Evolutionary conservation across 2,888 invertebrate genomes (phyloP).

Genomic region (Arrhopalites spinosus): DNA sequence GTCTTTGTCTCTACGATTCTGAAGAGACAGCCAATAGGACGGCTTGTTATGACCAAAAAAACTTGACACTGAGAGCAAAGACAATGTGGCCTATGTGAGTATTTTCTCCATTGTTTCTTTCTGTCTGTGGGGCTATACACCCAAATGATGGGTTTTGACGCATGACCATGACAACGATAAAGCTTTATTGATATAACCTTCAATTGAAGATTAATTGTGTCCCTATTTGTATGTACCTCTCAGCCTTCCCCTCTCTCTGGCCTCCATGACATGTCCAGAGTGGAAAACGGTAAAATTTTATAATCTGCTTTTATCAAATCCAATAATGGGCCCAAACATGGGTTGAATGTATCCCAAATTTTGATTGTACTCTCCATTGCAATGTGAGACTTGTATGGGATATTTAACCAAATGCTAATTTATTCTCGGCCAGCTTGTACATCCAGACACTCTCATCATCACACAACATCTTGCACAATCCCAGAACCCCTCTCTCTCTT

Average conservation of each 20-base stretch:
- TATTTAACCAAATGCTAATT: constrained; percentile 24
- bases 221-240: background rate
- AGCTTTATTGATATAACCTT: background rate
- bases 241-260: background rate
- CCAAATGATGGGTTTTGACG: background rate
- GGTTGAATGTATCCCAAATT: background rate
- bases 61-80: background rate
- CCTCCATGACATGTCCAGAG: background rate
- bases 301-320: background rate
- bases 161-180: too few species aligned
- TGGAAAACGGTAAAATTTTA: background rate
- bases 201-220: background rate
- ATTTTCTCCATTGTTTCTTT: background rate
- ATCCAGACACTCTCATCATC: background rate
- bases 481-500: background rate
- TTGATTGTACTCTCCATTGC: background rate
- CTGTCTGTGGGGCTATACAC: too few species aligned
- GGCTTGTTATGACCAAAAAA: background rate
- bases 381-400: background rate
- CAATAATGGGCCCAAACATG: too few species aligned
- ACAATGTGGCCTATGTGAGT: background rate
- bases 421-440: background rate
- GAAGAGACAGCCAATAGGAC: background rate
- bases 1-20: background rate
- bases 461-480: background rate